Evolutionary conservation across 2,888 invertebrate genomes (phyloP).

Genomic region (Artemia sinica): DNA sequence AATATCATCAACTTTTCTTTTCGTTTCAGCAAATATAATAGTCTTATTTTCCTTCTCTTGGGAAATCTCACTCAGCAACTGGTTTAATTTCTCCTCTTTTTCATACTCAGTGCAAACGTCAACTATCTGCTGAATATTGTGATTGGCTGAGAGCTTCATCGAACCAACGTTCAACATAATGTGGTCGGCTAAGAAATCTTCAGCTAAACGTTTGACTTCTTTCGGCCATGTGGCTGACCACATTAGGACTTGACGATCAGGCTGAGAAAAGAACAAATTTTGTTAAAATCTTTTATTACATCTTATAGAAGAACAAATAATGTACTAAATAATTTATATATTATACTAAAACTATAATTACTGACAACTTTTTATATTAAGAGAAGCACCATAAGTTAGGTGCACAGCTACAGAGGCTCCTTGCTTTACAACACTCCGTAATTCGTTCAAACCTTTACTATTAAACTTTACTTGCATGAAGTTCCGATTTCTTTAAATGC

Average conservation of each 20-base stretch:
- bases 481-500: too few relatives aligned
- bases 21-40: slow-evolving; percentile 53
- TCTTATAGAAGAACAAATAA: too few relatives aligned
- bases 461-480: too few relatives aligned
- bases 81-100: slow-evolving; percentile 46
- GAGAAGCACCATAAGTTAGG: too few relatives aligned
- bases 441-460: too few relatives aligned
- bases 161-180: slow-evolving; percentile 83
- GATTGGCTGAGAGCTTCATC: slow-evolving; percentile 69
- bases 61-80: slow-evolving; percentile 43
- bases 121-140: slow-evolving; percentile 89
- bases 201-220: slow-evolving; percentile 75
- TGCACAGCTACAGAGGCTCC: too few relatives aligned
- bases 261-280: slow-evolving; percentile 32
- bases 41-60: slow-evolving; percentile 49
- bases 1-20: slow-evolving; percentile 49
- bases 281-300: too few relatives aligned
- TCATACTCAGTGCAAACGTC: slow-evolving; percentile 76
- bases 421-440: too few relatives aligned
- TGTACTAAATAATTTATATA: too few relatives aligned
- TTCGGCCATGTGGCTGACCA: slow-evolving; percentile 99
- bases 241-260: slow-evolving; percentile 89
- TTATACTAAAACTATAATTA: too few relatives aligned
- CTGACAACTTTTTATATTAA: too few relatives aligned
- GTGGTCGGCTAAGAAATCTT: slow-evolving; percentile 76